Evolutionary conservation across 2,888 invertebrate genomes (phyloP), one percentile per base, ranked within the genome.

Genomic region (Tromatobia lineatoria): DNA sequence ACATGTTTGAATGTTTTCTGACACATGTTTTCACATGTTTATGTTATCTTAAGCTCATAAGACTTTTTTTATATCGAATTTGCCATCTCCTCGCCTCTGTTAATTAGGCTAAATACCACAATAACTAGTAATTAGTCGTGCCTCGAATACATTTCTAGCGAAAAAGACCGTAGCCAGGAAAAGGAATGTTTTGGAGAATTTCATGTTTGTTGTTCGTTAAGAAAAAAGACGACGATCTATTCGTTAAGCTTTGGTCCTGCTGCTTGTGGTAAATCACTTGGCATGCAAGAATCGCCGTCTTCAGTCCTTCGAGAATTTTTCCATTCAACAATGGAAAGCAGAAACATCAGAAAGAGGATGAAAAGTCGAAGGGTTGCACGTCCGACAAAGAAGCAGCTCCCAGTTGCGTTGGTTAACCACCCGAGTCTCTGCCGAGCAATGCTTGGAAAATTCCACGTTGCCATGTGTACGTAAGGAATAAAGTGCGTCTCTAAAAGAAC

Each of bases 401-500:
- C 85, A 85, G 88, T 86, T 88, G 87, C 89, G 90, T 92, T 91
- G 90, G 90, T 91, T 91, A 92, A 92, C 92, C 50, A 67, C 74
- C 23, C 52, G 80, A 34, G 57, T 66, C 45, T 47, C 67, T 54
- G 75, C 20, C 75, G 52, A 66, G 29, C 15, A 18, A 18, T 20
- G 45, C 18, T 45, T 18, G 11, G 57, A 57, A 38, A 45, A 18
- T 70, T 23, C 52, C 45, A 67, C 73, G 52, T 70, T 54, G 79
- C 38, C 64, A 80, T 75, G 57, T 59, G 67, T 20, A 25, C 69
- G 67, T 70, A 59, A 38, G 64, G n/a, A 29, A 70, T 74, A 64
- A 18, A 64, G 70, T 61, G 47, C 42, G 66, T 18, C 69, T 59
- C 59, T 38, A 45, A 74, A 66, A 64, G 20, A 82, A 69, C 74